Conservation (phyloP, 2,113 vertebrate genomes). For the Planiliza haematocheilus region DNA sequence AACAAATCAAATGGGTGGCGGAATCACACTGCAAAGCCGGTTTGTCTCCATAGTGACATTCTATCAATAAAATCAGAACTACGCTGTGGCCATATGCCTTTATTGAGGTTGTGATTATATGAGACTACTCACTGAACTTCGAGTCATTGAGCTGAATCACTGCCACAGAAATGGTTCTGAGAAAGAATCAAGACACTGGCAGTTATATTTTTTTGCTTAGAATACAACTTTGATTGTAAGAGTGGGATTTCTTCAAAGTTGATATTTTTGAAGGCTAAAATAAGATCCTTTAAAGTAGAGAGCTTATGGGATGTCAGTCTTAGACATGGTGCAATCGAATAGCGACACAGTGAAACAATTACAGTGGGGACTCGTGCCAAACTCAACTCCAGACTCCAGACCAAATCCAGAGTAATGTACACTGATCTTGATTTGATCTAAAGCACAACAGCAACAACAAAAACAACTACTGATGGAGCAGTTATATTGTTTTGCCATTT, state of each 20-base stretch:
- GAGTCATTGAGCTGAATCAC: constrained; percentile 26
- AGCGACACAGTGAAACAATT: constrained; percentile 73
- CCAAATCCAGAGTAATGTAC: constrained; percentile 51
- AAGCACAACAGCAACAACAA: constrained; percentile 36
- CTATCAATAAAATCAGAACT: too few species aligned
- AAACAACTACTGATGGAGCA: constrained; percentile 14
- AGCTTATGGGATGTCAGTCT: constrained; percentile 27
- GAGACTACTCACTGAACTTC: too few species aligned
- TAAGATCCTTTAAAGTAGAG: constrained; percentile 29
- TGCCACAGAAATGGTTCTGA: constrained; percentile 55
- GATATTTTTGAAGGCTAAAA: constrained; percentile 38
- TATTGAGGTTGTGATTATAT: too few species aligned
- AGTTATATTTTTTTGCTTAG: constrained; percentile 39
- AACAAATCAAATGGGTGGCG: too few species aligned
- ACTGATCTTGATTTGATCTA: constrained; percentile 53
- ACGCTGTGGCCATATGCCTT: too few species aligned
- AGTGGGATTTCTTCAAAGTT: constrained; percentile 42
- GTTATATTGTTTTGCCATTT: constrained; percentile 22
- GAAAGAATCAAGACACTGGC: constrained; percentile 50
- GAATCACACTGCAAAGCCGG: too few species aligned
- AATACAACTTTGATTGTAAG: constrained; percentile 45
- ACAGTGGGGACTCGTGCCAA: constrained; percentile 51
- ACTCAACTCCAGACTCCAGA: constrained; percentile 62
- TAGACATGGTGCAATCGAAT: constrained; percentile 31
- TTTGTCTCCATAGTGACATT: too few species aligned